A percentile compares a stretch with the other conserved stretches of the same genome.
These are phyloP conservation scores for Brachirus orientalis DNA, from an alignment of 2,113 vertebrate species.

Conservation along the genomic window DNA sequence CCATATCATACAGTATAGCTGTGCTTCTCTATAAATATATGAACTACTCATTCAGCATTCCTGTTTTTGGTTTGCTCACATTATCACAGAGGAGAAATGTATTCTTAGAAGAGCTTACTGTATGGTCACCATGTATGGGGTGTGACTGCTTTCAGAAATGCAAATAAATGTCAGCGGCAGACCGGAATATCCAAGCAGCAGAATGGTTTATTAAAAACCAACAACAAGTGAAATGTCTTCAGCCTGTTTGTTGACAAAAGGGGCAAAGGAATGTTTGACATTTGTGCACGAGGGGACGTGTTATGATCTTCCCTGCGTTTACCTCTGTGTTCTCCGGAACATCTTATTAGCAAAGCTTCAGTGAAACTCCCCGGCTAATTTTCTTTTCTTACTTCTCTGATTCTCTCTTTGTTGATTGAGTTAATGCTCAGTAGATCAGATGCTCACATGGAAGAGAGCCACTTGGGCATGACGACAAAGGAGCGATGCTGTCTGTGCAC, in stretches of 20 bases:
- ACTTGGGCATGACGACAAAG: constrained; percentile 31
- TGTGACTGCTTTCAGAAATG: constrained; percentile 31
- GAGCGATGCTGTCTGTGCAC: constrained; percentile 33
- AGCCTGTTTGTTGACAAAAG: constrained; percentile 59
- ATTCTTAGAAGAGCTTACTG: constrained; percentile 19
- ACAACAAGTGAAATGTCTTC: constrained; percentile 33
- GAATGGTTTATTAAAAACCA: constrained; percentile 47
- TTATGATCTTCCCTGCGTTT: constrained; percentile 58
- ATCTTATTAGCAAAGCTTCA: constrained; percentile 65
- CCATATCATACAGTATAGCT: too few species aligned
- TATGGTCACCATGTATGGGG: constrained; percentile 2
- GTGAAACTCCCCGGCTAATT: constrained; percentile 48
- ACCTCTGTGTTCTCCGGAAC: constrained; percentile 49
- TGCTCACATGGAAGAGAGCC: constrained; percentile 41
- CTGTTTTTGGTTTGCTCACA: constrained; percentile 6
- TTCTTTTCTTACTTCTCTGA: constrained; percentile 1
- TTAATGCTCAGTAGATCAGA: constrained; percentile 50
- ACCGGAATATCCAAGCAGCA: constrained; percentile 1
- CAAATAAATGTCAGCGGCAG: constrained; percentile 39
- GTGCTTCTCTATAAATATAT: neutral
- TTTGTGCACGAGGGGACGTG: constrained; percentile 53
- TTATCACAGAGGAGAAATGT: constrained; percentile 10
- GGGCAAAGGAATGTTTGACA: constrained; percentile 59
- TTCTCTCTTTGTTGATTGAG: constrained; percentile 43
- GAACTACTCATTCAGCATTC: neutral